A percentile compares a stretch with the other conserved stretches of the same genome.
Evolutionary conservation across 1,140 invertebrate genomes (phyloP).

Genomic region (Anastrepha ludens): DNA sequence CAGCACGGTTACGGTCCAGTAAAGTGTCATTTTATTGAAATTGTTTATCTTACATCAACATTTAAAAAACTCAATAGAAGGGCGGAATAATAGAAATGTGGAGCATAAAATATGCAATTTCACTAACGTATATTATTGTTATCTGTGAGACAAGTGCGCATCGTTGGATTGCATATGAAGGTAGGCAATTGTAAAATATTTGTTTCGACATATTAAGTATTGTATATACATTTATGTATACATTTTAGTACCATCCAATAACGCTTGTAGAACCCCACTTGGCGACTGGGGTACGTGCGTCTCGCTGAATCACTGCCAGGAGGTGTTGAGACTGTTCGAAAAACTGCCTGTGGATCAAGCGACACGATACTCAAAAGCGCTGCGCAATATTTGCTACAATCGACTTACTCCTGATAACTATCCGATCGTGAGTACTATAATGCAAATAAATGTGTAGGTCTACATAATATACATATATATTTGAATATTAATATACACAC

Average conservation of each 20-base stretch:
- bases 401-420: constrained; percentile 56
- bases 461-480: background rate
- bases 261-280: constrained; percentile 55
- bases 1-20: background rate
- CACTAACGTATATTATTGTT: background rate
- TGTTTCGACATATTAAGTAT: background rate
- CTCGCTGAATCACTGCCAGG: constrained; percentile 58
- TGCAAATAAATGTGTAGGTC: background rate
- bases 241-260: constrained; percentile 4
- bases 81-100: constrained; percentile 1
- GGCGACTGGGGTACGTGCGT: constrained; percentile 56
- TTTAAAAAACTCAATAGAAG: background rate
- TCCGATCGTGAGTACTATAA: constrained; percentile 55
- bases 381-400: constrained; percentile 53
- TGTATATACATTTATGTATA: background rate
- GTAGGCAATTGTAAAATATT: background rate
- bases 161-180: constrained; percentile 15
- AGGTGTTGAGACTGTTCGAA: constrained; percentile 55
- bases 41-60: background rate
- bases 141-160: background rate
- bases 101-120: background rate
- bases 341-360: constrained; percentile 53
- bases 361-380: constrained; percentile 51
- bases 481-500: background rate
- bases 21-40: background rate